Base-by-base conservation (phyloP, 2,888 invertebrate species). In the Formica aserva region DNA sequence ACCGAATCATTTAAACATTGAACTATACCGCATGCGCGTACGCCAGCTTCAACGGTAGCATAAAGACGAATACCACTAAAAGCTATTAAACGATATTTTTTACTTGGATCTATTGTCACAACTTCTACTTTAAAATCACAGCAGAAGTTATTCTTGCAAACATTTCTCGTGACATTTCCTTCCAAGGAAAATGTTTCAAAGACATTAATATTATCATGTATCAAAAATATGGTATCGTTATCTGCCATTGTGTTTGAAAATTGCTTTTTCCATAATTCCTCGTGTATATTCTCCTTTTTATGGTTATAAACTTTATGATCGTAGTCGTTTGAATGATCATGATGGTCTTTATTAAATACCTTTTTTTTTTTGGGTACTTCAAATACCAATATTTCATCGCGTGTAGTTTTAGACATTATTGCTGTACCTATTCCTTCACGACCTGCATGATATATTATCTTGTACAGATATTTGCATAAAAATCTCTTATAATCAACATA, bases 1-100 rank as follows among this genome's bases (percentile, higher is more conserved):
- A 93, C 18, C 1, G 92, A 89, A 0, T 92, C 88, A 74, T 92
- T 91, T 0, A 90, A 78, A 83, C 94, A 94, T 67, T 93, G 92
- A 38, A 94, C 85, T 18, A 95, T 69, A 1, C 91, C 93, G 83
- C 95, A 95, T 1, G 92, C 86, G 60, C 93, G 91, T 45, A 92
- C 84, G 26, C 90, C 91, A 41, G 84, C 90, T 18, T 82, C 62
- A 11, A 86, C 82, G 0, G 86, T 82, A 11, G 85, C 89, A 26
- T 91, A 92, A 0, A 76, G 41, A 5, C 92, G 88, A 0, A 84
- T 67, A 0, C 94, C 95, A 74, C 93, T 91, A 83, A 91, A 94
- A 57, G 91, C 93, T 0, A 93, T 81, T 5, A 95, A 86, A 35
- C 93, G 93, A 76, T 95, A 95, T 32, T 87, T 87, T 26, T 41